Percentiles rank a stretch among this genome's conserved stretches.
phyloP scores from a whole-genome alignment of 2,797 vertebrate genomes.

The Neostethus bicornis region DNA sequence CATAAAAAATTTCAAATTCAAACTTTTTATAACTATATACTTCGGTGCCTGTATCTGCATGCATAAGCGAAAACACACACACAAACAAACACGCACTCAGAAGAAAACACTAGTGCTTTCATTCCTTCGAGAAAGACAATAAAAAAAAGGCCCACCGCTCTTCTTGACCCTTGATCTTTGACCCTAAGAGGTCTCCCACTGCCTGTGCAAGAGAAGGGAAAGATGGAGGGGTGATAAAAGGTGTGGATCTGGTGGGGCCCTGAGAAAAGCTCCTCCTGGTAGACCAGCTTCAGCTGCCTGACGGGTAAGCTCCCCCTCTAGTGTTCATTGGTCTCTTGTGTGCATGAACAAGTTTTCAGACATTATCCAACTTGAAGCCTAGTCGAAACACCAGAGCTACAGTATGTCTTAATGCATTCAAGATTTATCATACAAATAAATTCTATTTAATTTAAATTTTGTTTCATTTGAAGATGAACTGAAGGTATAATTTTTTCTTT shows the following conservation, averaged over 20 bases:
- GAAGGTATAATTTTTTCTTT: no score
- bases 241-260: slow-evolving; percentile 75
- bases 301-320: slow-evolving; percentile 98
- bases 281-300: slow-evolving; percentile 77
- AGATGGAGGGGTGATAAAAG: slow-evolving; percentile 76
- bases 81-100: slow-evolving; percentile 32
- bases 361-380: slow-evolving; percentile 5
- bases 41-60: slow-evolving; percentile 35
- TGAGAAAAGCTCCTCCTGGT: slow-evolving; percentile 77
- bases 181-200: slow-evolving; percentile 78
- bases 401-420: neutral
- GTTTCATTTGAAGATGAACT: no score
- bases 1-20: no score
- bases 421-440: neutral
- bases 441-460: slow-evolving; percentile 2
- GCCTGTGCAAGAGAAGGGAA: slow-evolving; percentile 80
- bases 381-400: slow-evolving; percentile 4
- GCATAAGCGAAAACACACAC: slow-evolving; percentile 34
- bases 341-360: slow-evolving; percentile 33
- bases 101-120: slow-evolving; percentile 57
- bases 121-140: slow-evolving; percentile 80
- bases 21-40: neutral
- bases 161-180: slow-evolving; percentile 86
- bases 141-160: slow-evolving; percentile 83
- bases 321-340: slow-evolving; percentile 86